Conservation (phyloP, 1,140 invertebrate genomes). For the Eufriesea mexicana region DNA sequence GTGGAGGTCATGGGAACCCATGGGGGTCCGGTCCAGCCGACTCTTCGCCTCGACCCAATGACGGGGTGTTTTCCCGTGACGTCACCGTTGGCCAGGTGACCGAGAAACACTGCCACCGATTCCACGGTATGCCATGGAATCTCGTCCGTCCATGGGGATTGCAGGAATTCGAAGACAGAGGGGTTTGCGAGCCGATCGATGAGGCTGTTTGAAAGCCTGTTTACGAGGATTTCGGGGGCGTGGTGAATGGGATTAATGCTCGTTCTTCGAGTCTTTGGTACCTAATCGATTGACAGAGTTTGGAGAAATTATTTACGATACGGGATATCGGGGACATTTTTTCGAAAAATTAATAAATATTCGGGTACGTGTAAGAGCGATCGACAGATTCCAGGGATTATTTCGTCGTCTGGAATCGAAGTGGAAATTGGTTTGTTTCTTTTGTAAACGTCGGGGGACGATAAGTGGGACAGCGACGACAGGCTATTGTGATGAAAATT, state of each 20-base stretch:
- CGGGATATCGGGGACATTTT: no score
- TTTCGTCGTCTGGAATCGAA: not conserved
- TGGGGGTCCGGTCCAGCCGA: conserved; percentile 74
- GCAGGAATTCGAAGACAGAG: not conserved
- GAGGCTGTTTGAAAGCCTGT: no score
- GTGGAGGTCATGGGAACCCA: conserved; percentile 80
- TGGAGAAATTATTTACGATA: no score
- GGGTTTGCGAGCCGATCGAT: not conserved
- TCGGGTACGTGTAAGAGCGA: no score
- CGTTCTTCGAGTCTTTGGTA: not conserved
- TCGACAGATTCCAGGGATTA: not conserved
- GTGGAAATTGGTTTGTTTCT: not conserved
- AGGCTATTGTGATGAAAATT: conserved; percentile 34
- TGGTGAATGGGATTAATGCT: not conserved
- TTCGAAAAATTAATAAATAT: no score
- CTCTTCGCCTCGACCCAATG: conserved; percentile 39
- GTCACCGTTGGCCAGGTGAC: conserved; percentile 69
- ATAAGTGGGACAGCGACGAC: not conserved
- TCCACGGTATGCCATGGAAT: not conserved
- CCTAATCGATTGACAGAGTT: not conserved
- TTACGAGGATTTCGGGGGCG: not conserved
- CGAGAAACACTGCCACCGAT: conserved; percentile 23
- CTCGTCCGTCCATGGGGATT: not conserved
- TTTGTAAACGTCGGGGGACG: no score
- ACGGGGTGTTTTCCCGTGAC: conserved; percentile 67